Evolutionary conservation across 2,888 invertebrate species (phyloP).

Genomic region (Agrenia bidenticulata): DNA sequence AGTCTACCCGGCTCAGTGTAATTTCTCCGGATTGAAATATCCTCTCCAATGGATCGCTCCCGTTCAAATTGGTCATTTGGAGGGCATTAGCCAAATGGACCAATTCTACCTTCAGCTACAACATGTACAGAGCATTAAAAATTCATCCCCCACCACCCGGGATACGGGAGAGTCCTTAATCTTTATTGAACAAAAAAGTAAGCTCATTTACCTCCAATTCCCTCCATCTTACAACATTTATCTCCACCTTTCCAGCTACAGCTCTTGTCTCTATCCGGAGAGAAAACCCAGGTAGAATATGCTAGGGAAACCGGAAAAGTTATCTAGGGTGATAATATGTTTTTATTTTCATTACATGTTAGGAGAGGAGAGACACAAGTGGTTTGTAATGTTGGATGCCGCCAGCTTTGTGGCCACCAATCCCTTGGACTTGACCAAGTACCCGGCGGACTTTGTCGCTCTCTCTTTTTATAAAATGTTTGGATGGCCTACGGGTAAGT

Average conservation of each 20-base stretch:
- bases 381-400: slow-evolving; percentile 82
- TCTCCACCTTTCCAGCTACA: too few relatives aligned
- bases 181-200: background rate
- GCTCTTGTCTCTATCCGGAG: too few relatives aligned
- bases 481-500: slow-evolving; percentile 81
- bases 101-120: slow-evolving; percentile 40
- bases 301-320: too few relatives aligned
- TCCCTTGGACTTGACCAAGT: slow-evolving; percentile 69
- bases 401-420: slow-evolving; percentile 79
- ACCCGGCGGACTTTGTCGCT: slow-evolving; percentile 83
- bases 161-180: background rate
- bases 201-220: background rate
- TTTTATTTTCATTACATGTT: too few relatives aligned
- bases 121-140: slow-evolving; percentile 7
- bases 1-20: slow-evolving; percentile 88
- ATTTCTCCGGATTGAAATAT: slow-evolving; percentile 90
- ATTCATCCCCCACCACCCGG: slow-evolving; percentile 1
- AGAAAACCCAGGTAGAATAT: too few relatives aligned
- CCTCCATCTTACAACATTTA: too few relatives aligned
- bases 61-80: slow-evolving; percentile 63
- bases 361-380: slow-evolving; percentile 53
- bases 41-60: slow-evolving; percentile 71
- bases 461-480: slow-evolving; percentile 97
- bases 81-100: slow-evolving; percentile 31
- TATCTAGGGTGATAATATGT: too few relatives aligned